Base-by-base conservation (phyloP, 2,888 invertebrate genomes). In the Torymus auratus region DNA sequence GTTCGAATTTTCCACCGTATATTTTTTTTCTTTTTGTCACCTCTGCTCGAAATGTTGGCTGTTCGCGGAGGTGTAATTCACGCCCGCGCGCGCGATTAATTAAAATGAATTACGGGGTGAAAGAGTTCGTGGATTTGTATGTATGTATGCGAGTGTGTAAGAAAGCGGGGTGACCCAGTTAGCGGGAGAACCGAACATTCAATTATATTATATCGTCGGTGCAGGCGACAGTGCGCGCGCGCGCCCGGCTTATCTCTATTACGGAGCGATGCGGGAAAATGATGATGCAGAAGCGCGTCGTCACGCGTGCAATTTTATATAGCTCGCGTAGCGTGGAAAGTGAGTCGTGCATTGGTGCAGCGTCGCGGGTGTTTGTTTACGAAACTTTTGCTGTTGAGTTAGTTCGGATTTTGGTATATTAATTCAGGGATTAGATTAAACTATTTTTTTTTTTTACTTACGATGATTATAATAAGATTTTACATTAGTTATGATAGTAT, bases 1-100 rank as follows among this genome's bases (percentile, higher is more conserved):
- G 62, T 64, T 69, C 41, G 69, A 77, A 53, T 41, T 69, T 75
- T 62, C n/a, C 55, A 1, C 50, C 50, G 28, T 65, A 11, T 67
- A 15, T 60, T 60, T 60, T 60, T 17, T 10, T 20, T 12, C 11
- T 5, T 17, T 12, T 5, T 14, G 13, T 12, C 4, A n/a, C 2
- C 62, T 62, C 23, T 55, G 17, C 20, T 55, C 11, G 28, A 20
- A 55, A 28, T 55, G 13, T 50, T 64, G 7, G 20, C 20, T 2
- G 20, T 20, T 20, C 2, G 20, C 2, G 20, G 41, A 5, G 3
- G 28, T 28, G 28, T 5, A 41, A 41, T 56, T n/a, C 15, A 15
- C 2, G 23, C 7, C 11, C 15, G 28, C 2, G 23, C 7, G n/a
- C 53, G 20, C 15, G 12, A 53, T 67, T 67, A 20, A 67, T 67